Evolutionary conservation across 2,113 vertebrate species (phyloP).

Genomic region (Mustela nigripes): DNA sequence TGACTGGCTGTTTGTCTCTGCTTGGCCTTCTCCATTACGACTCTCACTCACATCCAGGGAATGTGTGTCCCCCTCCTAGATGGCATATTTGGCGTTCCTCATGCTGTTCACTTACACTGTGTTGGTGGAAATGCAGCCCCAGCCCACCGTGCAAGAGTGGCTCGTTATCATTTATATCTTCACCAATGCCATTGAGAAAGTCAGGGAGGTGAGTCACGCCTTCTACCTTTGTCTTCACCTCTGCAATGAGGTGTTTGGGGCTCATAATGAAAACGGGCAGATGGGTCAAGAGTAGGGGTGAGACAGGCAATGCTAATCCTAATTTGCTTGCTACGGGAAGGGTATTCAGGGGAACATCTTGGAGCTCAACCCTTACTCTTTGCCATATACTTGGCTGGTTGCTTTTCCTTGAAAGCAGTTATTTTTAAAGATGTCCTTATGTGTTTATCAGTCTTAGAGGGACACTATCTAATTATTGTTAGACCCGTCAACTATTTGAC

Average conservation of each 20-base stretch:
- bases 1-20: background rate
- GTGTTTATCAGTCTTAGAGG: slow-evolving; percentile 3
- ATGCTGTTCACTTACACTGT: slow-evolving; percentile 96
- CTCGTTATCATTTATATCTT: slow-evolving; percentile 95
- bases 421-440: slow-evolving; percentile 28
- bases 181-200: slow-evolving; percentile 95
- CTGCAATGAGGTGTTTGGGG: background rate
- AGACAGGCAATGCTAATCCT: background rate
- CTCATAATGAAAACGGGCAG: background rate
- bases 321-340: background rate
- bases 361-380: background rate
- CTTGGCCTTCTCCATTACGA: background rate
- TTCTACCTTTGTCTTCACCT: background rate
- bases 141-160: slow-evolving; percentile 94
- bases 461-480: slow-evolving; percentile 58
- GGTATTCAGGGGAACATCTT: background rate
- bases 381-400: background rate
- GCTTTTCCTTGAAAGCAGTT: background rate
- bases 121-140: slow-evolving; percentile 94
- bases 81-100: slow-evolving; percentile 95
- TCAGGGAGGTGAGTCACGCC: slow-evolving; percentile 92
- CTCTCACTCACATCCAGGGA: slow-evolving; percentile 2
- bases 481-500: background rate
- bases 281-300: background rate
- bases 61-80: slow-evolving; percentile 87